A percentile compares a stretch with the other conserved stretches of the same genome.
Evolutionary conservation across 2,888 invertebrate species (phyloP).

Genomic region (Listrodromus nycthemerus): DNA sequence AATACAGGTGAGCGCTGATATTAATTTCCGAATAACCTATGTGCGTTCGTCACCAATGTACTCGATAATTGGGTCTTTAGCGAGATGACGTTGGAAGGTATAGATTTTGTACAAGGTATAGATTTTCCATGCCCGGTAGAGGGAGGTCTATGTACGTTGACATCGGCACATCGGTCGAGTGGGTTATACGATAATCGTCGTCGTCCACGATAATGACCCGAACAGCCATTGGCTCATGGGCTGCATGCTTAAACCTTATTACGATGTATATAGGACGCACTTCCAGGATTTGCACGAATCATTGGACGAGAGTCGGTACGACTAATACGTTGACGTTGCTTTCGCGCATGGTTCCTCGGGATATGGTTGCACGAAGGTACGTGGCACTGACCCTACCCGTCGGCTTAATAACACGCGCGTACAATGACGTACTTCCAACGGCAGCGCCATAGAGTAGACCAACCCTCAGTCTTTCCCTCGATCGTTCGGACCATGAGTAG

Average conservation of each 20-base stretch:
- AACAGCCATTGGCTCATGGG: constrained; percentile 52
- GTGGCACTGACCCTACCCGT: constrained; percentile 65
- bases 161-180: constrained; percentile 40
- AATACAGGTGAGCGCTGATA: not conserved
- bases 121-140: constrained; percentile 30
- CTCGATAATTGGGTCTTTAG: not conserved
- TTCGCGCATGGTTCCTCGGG: constrained; percentile 44
- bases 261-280: constrained; percentile 66
- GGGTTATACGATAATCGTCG: constrained; percentile 63
- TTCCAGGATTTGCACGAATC: constrained; percentile 68
- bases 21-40: not conserved
- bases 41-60: not conserved
- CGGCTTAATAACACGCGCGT: constrained; percentile 68
- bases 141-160: not conserved
- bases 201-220: constrained; percentile 61
- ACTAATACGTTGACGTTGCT: constrained; percentile 58
- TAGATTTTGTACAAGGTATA: not conserved
- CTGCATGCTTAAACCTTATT: constrained; percentile 67
- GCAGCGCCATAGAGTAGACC: constrained; percentile 6
- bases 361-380: constrained; percentile 59
- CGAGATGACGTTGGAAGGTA: not conserved
- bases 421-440: constrained; percentile 63
- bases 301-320: constrained; percentile 44
- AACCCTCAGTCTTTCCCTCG: not conserved
- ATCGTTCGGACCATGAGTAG: constrained; percentile 12